phyloP scores from a whole-genome alignment of 2,888 invertebrate species.

The Limenitis camilla region DNA sequence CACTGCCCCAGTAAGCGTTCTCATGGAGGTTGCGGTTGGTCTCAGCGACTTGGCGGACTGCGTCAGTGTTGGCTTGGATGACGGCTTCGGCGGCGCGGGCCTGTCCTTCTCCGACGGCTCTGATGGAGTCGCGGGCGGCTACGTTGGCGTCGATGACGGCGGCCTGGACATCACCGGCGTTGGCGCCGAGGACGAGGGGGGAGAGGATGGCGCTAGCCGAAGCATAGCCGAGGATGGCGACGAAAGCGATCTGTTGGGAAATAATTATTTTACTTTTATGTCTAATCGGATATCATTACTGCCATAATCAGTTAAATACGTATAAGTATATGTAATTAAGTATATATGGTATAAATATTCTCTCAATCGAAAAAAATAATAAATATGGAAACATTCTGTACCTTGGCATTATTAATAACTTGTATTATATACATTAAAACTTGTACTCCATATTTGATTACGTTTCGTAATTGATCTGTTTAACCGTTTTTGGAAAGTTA shows the following conservation, averaged over 20 bases:
- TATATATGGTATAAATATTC: too few relatives aligned
- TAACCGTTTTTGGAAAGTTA: too few relatives aligned
- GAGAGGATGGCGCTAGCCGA: conserved; percentile 53
- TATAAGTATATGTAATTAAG: too few relatives aligned
- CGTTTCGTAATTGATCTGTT: too few relatives aligned
- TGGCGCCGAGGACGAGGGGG: conserved; percentile 50
- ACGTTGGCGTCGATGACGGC: conserved; percentile 64
- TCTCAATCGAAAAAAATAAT: too few relatives aligned
- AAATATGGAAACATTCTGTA: too few relatives aligned
- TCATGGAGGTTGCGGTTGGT: conserved; percentile 56
- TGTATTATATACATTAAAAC: too few relatives aligned
- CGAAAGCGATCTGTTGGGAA: conserved; percentile 54
- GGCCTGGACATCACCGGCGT: conserved; percentile 62
- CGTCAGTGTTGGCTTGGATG: conserved; percentile 55
- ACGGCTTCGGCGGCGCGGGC: conserved; percentile 59
- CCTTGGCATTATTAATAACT: too few relatives aligned
- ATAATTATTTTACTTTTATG: not conserved
- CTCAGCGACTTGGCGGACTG: conserved; percentile 52
- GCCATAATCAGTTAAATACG: too few relatives aligned
- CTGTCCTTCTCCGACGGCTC: conserved; percentile 52
- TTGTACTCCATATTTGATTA: too few relatives aligned
- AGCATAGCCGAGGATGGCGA: conserved; percentile 68
- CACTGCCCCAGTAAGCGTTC: conserved; percentile 61
- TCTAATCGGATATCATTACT: not conserved
- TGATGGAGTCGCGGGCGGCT: conserved; percentile 51